These are phyloP conservation scores for Circaetus gallicus DNA, from an alignment of 2,113 vertebrate species.

Conservation along the genomic window DNA sequence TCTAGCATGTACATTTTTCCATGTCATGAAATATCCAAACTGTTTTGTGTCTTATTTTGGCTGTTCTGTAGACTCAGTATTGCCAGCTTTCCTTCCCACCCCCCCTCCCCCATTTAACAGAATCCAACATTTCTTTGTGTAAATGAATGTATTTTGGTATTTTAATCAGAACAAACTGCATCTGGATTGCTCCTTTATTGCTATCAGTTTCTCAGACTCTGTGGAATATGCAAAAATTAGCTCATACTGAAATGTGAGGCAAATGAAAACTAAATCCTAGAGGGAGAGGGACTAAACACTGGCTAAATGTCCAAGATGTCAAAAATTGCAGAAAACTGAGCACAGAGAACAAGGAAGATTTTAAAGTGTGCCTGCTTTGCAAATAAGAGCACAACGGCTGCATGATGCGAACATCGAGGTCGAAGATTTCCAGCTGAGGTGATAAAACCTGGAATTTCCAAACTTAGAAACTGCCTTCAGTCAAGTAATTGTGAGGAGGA, in stretches of 20 bases:
- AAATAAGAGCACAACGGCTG: not conserved
- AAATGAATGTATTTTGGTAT: not conserved
- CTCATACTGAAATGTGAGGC: not conserved
- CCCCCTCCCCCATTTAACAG: not conserved
- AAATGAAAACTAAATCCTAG: not conserved
- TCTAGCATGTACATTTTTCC: not conserved
- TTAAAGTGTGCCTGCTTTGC: not conserved
- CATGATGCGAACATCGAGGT: rapidly evolving
- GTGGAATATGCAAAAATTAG: not conserved
- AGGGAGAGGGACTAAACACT: not conserved
- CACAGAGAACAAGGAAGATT: not conserved
- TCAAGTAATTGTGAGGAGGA: not conserved
- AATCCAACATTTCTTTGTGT: not conserved
- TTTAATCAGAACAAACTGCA: not conserved
- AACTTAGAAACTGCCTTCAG: not conserved
- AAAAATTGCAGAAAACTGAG: not conserved
- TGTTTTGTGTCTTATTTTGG: not conserved
- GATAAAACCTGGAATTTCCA: not conserved
- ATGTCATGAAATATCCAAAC: not conserved
- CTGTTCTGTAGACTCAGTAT: not conserved
- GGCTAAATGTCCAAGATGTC: not conserved
- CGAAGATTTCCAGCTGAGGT: not conserved
- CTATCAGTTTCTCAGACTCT: not conserved
- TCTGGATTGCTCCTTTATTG: not conserved
- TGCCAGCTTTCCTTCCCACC: not conserved